phyloP scores from a whole-genome alignment of 53 echinoderm and acorn worm genomes.

The Luidia sarsii region DNA sequence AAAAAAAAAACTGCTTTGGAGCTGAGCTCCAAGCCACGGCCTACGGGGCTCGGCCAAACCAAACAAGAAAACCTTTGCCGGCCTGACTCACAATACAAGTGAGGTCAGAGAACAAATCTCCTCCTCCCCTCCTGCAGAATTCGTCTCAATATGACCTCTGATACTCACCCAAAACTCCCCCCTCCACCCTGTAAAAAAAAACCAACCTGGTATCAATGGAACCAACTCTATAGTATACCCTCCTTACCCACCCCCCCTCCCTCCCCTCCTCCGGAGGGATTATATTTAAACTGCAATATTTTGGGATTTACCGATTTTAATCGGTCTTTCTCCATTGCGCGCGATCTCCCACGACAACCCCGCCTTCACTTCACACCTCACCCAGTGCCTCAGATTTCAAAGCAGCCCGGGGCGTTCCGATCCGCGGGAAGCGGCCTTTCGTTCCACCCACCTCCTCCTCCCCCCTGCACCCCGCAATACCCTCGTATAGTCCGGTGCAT shows the following conservation, averaged over 20 bases:
- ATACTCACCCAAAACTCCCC: too few relatives aligned
- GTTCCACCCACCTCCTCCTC: too few relatives aligned
- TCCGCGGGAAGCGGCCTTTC: too few relatives aligned
- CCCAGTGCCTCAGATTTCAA: constrained; percentile 45
- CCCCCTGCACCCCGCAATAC: too few relatives aligned
- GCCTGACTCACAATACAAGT: not conserved
- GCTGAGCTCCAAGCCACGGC: not conserved
- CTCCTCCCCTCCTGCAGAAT: not conserved
- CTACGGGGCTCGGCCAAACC: constrained; percentile 21
- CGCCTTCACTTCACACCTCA: constrained; percentile 39
- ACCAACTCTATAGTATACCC: constrained; percentile 24
- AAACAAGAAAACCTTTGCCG: constrained; percentile 13
- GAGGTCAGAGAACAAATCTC: too few relatives aligned
- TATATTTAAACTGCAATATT: constrained; percentile 31
- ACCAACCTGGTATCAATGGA: too few relatives aligned
- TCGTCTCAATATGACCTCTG: constrained; percentile 12
- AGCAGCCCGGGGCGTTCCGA: constrained; percentile 15
- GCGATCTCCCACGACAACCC: constrained; percentile 49
- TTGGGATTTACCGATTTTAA: constrained; percentile 53
- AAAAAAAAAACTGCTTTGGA: not conserved
- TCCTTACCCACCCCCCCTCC: constrained; percentile 14
- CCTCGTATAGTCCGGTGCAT: too few relatives aligned
- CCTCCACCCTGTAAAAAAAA: too few relatives aligned
- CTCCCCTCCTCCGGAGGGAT: constrained; percentile 15
- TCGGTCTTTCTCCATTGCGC: constrained; percentile 16